phyloP scores from a whole-genome alignment of 2,797 vertebrate species.

The Tachyglossus aculeatus region DNA sequence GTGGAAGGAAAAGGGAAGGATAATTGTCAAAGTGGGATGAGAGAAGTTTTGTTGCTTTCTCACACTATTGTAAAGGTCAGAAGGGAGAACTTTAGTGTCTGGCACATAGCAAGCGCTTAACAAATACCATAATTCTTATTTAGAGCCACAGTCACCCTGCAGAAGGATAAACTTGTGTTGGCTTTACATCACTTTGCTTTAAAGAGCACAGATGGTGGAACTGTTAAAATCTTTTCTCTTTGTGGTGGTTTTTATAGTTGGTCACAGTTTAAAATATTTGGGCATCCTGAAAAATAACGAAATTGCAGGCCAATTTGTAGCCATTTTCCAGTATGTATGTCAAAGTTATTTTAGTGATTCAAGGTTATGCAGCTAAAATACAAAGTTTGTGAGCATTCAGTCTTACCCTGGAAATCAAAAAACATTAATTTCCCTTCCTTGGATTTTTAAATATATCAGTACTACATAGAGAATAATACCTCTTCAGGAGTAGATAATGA shows the following conservation, averaged over 20 bases:
- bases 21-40: background rate
- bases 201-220: background rate
- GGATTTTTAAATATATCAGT: background rate
- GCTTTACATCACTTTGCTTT: accelerated
- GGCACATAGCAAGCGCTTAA: too few species aligned
- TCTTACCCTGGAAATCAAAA: too few species aligned
- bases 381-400: background rate
- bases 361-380: background rate
- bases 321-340: background rate
- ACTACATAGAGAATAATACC: background rate
- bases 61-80: background rate
- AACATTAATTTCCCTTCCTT: background rate
- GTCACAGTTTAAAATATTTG: background rate
- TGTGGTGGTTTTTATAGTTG: background rate
- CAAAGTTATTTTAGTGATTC: background rate
- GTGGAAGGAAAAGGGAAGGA: background rate
- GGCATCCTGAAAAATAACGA: background rate
- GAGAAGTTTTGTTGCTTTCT: background rate
- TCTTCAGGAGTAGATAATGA: background rate
- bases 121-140: too few species aligned
- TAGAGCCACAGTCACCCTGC: background rate
- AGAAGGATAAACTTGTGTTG: background rate
- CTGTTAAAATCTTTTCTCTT: background rate
- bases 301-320: background rate
- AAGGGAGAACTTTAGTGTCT: too few species aligned